These are phyloP conservation scores for Dryas iulia DNA, from an alignment of 1,140 invertebrate species.

Conservation along the genomic window DNA sequence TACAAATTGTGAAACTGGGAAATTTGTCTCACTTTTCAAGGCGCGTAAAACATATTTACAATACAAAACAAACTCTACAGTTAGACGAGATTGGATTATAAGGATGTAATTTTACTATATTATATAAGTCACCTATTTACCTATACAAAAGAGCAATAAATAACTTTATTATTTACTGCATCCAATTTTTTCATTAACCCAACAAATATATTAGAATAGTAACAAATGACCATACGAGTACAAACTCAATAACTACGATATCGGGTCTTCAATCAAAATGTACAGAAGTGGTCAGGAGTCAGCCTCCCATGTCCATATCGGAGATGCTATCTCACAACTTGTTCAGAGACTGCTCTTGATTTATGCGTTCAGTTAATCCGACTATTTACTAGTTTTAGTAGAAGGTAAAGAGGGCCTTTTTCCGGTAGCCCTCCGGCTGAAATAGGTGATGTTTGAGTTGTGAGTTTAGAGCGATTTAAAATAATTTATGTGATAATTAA, in stretches of 20 bases:
- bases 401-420: conserved; percentile 75
- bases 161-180: background rate
- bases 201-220: background rate
- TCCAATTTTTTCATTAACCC: background rate
- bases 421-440: conserved; percentile 53
- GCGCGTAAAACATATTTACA: too few relatives aligned
- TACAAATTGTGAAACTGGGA: too few relatives aligned
- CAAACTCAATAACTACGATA: conserved; percentile 14
- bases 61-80: too few relatives aligned
- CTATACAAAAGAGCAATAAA: background rate
- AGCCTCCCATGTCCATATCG: conserved; percentile 40
- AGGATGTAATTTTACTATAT: too few relatives aligned
- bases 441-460: conserved; percentile 16
- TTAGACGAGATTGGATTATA: too few relatives aligned
- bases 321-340: conserved; percentile 46
- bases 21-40: too few relatives aligned
- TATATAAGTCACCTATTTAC: too few relatives aligned
- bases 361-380: conserved; percentile 74
- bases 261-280: conserved; percentile 22
- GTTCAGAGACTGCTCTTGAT: conserved; percentile 48
- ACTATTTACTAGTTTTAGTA: conserved; percentile 78
- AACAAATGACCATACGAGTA: conserved; percentile 1
- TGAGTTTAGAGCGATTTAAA: conserved; percentile 25
- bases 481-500: background rate
- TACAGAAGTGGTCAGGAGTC: conserved; percentile 28